These are phyloP conservation scores for Clavelina lepadiformis DNA, from an alignment of 23 tunicate species.

Conservation along the genomic window DNA sequence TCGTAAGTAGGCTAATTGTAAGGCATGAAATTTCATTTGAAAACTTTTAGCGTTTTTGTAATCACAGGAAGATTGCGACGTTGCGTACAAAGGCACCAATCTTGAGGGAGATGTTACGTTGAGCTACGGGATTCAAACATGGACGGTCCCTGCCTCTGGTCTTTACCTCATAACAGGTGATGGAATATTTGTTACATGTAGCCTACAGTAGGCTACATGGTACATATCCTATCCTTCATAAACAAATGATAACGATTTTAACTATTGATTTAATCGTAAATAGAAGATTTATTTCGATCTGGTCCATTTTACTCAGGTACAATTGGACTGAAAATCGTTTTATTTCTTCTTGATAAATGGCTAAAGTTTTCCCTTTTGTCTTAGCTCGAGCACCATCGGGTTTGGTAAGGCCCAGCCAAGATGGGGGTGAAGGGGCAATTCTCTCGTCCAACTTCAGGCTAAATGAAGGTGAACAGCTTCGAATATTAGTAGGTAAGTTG, in stretches of 20 bases:
- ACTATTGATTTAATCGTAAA: no score
- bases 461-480: slow-evolving; percentile 43
- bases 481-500: slow-evolving; percentile 70
- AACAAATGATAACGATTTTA: no score
- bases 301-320: no score
- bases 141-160: slow-evolving; percentile 82
- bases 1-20: no score
- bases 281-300: no score
- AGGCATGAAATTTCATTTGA: no score
- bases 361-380: no score
- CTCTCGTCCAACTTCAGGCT: slow-evolving; percentile 57
- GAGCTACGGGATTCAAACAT: slow-evolving; percentile 56
- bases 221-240: no score
- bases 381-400: slow-evolving; percentile 75
- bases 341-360: no score
- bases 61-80: slow-evolving; percentile 54
- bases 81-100: slow-evolving; percentile 56
- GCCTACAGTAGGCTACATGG: no score
- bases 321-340: no score
- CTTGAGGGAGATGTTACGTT: slow-evolving; percentile 56
- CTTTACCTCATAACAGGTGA: slow-evolving; percentile 78
- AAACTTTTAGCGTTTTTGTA: not conserved
- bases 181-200: no score
- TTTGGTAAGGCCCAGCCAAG: slow-evolving; percentile 1
- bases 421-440: slow-evolving; percentile 60